A percentile compares a stretch with the other conserved stretches of the same genome.
phyloP scores from a whole-genome alignment of 2,888 invertebrate species.

The Brenthis daphne region DNA sequence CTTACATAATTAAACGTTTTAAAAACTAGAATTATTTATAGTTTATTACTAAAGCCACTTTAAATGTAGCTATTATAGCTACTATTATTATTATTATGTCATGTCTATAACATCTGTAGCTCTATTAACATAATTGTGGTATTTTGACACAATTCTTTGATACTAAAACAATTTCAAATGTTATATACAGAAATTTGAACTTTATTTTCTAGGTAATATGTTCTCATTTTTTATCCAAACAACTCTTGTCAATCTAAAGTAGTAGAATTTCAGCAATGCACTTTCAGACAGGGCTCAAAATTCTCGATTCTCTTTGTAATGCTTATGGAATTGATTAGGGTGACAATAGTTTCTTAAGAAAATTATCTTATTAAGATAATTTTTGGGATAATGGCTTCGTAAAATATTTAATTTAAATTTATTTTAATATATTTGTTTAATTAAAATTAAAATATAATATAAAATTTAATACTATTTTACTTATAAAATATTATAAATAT shows the following conservation, averaged over 20 bases:
- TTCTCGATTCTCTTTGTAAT: conserved; percentile 48
- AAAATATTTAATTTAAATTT: neutral
- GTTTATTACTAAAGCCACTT: neutral
- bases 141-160: conserved; percentile 54
- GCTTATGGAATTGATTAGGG: conserved; percentile 45
- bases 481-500: too few species aligned
- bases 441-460: too few species aligned
- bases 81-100: neutral
- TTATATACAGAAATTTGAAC: conserved; percentile 29
- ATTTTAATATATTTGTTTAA: too few species aligned
- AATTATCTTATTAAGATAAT: too few species aligned
- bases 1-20: too few species aligned
- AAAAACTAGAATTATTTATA: too few species aligned
- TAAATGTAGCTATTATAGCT: neutral
- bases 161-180: conserved; percentile 12
- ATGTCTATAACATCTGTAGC: neutral
- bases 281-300: conserved; percentile 46
- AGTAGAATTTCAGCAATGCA: conserved; percentile 45
- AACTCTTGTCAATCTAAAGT: neutral
- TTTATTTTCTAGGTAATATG: conserved; percentile 23
- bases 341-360: conserved; percentile 37
- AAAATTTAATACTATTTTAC: too few species aligned
- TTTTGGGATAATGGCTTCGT: neutral
- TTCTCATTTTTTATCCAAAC: neutral
- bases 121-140: conserved; percentile 41